A percentile compares a stretch with the other conserved stretches of the same genome.
phyloP scores from a whole-genome alignment of 2,797 vertebrate genomes.

The Oceanodroma leucorhoa region DNA sequence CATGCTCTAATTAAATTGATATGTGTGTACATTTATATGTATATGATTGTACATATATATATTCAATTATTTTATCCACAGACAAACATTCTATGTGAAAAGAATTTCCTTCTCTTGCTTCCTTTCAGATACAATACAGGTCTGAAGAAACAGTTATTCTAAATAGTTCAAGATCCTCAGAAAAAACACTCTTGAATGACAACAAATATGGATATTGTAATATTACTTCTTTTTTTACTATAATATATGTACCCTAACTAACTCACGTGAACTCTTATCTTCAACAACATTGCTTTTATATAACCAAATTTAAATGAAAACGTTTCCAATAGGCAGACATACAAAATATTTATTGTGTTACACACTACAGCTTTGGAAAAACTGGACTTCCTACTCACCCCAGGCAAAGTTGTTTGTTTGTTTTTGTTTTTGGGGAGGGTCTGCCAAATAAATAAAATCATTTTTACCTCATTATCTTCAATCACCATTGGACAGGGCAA shows the following conservation, averaged over 20 bases:
- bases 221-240: background rate
- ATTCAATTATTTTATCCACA: background rate
- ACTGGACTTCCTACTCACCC: conserved; percentile 69
- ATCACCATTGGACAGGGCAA: conserved; percentile 65
- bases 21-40: background rate
- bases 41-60: conserved; percentile 15
- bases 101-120: background rate
- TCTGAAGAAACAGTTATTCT: conserved; percentile 15
- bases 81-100: background rate
- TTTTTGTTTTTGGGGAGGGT: conserved; percentile 68
- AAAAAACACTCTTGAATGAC: background rate
- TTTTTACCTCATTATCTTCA: conserved; percentile 72
- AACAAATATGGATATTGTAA: background rate
- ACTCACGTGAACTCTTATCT: background rate
- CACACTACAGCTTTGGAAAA: conserved; percentile 67
- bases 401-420: conserved; percentile 70
- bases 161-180: background rate
- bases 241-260: conserved; percentile 3
- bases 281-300: conserved; percentile 41
- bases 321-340: conserved; percentile 62
- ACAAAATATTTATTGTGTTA: conserved; percentile 65
- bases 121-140: background rate
- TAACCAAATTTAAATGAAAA: conserved; percentile 57
- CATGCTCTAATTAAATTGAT: conserved; percentile 23
- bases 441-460: conserved; percentile 72